Conservation (phyloP, 2,888 invertebrate species). For the Synanthedon tipuliformis region DNA sequence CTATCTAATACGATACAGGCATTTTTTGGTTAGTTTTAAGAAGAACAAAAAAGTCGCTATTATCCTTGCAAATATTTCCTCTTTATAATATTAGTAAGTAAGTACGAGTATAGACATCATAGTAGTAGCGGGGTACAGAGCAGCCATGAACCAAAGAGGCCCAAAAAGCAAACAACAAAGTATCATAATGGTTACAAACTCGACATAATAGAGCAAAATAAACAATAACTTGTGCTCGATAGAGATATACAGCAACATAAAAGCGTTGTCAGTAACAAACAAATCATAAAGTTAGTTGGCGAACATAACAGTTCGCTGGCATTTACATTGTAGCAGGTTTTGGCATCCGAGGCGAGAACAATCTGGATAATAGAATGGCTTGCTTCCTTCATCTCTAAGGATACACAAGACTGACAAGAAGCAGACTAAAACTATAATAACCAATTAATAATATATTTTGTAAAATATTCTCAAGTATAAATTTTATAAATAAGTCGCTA, state of each 20-base stretch:
- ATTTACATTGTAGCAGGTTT: slow-evolving; percentile 41
- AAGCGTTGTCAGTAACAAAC: slow-evolving; percentile 54
- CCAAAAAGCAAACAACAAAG: not conserved
- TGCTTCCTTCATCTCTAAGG: slow-evolving; percentile 30
- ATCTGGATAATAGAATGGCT: slow-evolving; percentile 60
- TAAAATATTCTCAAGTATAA: too few relatives aligned
- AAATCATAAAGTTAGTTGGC: slow-evolving; percentile 62
- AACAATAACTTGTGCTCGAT: slow-evolving; percentile 34
- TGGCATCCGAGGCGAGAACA: slow-evolving; percentile 63
- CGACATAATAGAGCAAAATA: slow-evolving; percentile 31
- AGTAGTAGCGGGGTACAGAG: too few relatives aligned
- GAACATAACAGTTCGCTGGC: slow-evolving; percentile 44
- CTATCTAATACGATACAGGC: too few relatives aligned
- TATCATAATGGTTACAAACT: slow-evolving; percentile 8
- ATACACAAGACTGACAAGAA: slow-evolving; percentile 4
- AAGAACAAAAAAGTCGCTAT: too few relatives aligned
- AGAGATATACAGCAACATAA: slow-evolving; percentile 19
- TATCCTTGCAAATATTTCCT: too few relatives aligned
- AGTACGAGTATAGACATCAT: too few relatives aligned
- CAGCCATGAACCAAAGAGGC: too few relatives aligned
- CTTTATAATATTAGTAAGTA: too few relatives aligned
- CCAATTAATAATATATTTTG: too few relatives aligned
- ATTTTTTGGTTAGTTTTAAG: too few relatives aligned
- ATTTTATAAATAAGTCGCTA: too few relatives aligned
- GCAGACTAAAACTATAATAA: not conserved